Base-by-base conservation (phyloP, 1,140 invertebrate species). In the Drosophila pallidifrons region DNA sequence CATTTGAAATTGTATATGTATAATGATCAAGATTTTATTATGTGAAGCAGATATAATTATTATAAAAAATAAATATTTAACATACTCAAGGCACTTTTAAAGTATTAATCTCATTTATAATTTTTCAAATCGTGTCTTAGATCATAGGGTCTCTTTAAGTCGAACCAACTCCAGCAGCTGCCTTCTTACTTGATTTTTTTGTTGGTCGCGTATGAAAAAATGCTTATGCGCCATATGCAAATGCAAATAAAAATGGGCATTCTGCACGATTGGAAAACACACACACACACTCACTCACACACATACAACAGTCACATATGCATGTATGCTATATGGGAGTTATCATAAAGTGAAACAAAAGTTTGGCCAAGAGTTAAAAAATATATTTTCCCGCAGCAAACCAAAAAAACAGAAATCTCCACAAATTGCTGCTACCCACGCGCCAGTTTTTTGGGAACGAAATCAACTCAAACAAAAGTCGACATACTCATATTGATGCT, bases 201-300 rank as follows among this genome's bases (percentile, higher is more conserved):
- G 61, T 43, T 52, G 20, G 16, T 73, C 13, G 20, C 35, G 63
- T 30, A 85, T 85, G 82, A 86, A 85, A 85, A 85, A 89, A 88
- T 89, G 81, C 86, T 87, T 86, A 88, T 88, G 76, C 79, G 75
- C 81, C 81, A 81, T 89, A 83, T 88, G 80, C 71, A 88, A 80
- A 88, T 80, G 73, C 71, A 70, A 75, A 83, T 81, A 85, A 83
- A 85, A 81, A 82, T 86, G 76, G 83, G 75, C 78, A 88, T 89
- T 89, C 86, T 73, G 85, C 85, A 71, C 85, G 77, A 88, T 88
- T 88, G 85, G 81, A 74, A 79, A 58, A 65, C 63, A 70, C 68
- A 61, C 77, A 63, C 65, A 47, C 49, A 64, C 60, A 41, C 49
- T 32, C 20, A 58, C 51, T 75, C 58, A 38, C 66, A 64, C 54